phyloP scores from a whole-genome alignment of 2,797 vertebrate genomes.

The Taeniopygia guttata region DNA sequence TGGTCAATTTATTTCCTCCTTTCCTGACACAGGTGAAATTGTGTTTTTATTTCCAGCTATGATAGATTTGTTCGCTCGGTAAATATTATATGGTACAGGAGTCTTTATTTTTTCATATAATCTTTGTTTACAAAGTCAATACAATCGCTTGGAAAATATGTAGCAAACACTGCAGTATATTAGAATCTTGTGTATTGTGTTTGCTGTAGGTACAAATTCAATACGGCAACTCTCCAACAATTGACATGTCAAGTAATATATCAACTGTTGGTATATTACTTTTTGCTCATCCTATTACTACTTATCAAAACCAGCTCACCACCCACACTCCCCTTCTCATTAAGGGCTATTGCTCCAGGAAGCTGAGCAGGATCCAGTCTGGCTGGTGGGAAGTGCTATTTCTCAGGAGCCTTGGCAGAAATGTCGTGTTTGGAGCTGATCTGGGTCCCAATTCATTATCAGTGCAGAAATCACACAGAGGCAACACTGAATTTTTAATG shows the following conservation, averaged over 20 bases:
- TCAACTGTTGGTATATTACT: constrained; percentile 67
- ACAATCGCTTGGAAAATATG: constrained; percentile 60
- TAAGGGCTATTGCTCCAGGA: constrained; percentile 32
- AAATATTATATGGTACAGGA: constrained; percentile 62
- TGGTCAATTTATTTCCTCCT: constrained; percentile 51
- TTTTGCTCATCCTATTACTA: constrained; percentile 72
- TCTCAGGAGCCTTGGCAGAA: neutral
- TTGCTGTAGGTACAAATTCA: constrained; percentile 60
- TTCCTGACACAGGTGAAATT: constrained; percentile 43
- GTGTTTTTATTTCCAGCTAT: constrained; percentile 65
- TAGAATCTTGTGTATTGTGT: constrained; percentile 61
- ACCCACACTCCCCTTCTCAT: constrained; percentile 43
- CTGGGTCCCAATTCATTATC: neutral
- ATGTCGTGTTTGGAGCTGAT: neutral
- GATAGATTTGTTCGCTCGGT: constrained; percentile 53
- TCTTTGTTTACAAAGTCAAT: constrained; percentile 68
- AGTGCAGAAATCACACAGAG: neutral
- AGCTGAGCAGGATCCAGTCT: neutral
- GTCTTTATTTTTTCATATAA: constrained; percentile 73
- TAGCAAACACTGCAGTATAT: constrained; percentile 65
- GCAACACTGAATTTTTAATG: neutral
- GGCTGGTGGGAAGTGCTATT: neutral
- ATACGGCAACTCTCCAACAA: constrained; percentile 66
- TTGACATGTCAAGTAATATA: constrained; percentile 66
- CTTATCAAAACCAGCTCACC: constrained; percentile 59